A percentile compares a stretch with the other conserved stretches of the same genome.
Conservation (phyloP, 2,797 vertebrate species). For the Petrocephalus schoutedeni region DNA sequence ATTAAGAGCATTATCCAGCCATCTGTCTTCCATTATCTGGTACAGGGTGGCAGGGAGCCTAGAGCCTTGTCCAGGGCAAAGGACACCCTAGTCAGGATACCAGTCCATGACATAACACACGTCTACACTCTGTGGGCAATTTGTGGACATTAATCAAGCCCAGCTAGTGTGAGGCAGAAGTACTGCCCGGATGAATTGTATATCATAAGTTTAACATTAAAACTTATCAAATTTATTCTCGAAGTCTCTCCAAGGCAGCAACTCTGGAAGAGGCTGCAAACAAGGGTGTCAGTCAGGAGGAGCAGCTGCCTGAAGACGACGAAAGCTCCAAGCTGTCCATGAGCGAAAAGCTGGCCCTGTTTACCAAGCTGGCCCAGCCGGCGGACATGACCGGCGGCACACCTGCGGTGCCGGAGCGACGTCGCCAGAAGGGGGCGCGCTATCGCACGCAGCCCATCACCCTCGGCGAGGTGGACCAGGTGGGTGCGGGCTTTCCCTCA, state of each 20-base stretch:
- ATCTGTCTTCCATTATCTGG: background rate
- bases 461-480: conserved; percentile 64
- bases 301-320: conserved; percentile 40
- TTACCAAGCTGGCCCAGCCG: conserved; percentile 64
- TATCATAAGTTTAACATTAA: background rate
- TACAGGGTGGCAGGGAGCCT: background rate
- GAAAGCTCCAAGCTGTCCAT: conserved; percentile 65
- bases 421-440: conserved; percentile 65
- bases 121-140: background rate
- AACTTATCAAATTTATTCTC: background rate
- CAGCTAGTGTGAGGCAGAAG: background rate
- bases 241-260: conserved; percentile 42
- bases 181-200: background rate
- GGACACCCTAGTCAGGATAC: background rate
- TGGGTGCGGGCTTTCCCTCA: conserved; percentile 34
- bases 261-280: conserved; percentile 7
- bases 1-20: background rate
- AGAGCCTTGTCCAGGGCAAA: background rate
- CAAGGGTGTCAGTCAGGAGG: conserved; percentile 28
- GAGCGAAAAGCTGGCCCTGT: conserved; percentile 71
- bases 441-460: conserved; percentile 72
- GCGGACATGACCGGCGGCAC: conserved; percentile 26
- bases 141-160: background rate
- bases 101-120: background rate
- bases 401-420: conserved; percentile 49